Evolutionary conservation across 2,797 vertebrate genomes (phyloP).

Genomic region (Champsocephalus gunnari): DNA sequence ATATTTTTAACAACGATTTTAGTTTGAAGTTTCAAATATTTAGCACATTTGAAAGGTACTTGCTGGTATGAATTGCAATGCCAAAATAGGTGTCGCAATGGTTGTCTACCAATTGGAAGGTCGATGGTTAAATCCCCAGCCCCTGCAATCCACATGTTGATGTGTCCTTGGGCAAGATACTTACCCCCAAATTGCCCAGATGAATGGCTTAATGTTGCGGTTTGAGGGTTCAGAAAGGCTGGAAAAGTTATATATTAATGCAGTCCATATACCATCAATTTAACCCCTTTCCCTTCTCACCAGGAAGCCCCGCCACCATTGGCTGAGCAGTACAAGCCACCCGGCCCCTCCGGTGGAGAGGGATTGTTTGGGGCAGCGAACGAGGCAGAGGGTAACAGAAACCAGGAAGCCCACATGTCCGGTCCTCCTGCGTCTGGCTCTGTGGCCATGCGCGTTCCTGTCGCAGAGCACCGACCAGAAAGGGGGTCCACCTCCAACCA

Average conservation of each 20-base stretch:
- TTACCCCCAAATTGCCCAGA: no score
- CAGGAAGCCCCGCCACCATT: conserved; percentile 76
- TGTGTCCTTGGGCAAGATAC: no score
- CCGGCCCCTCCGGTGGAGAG: conserved; percentile 74
- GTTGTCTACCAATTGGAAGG: no score
- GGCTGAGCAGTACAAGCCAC: conserved; percentile 75
- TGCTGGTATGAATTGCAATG: not conserved
- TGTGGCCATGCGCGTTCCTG: conserved; percentile 66
- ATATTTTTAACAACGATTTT: not conserved
- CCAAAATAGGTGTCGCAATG: conserved; percentile 2
- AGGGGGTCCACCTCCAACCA: conserved; percentile 72
- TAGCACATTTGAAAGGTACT: conserved; percentile 9
- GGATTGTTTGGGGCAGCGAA: conserved; percentile 62
- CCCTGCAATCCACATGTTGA: no score
- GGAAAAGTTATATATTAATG: no score
- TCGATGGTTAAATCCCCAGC: no score
- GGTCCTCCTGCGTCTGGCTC: conserved; percentile 77
- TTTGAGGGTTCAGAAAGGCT: no score
- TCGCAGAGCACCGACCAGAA: conserved; percentile 61
- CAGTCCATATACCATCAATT: no score
- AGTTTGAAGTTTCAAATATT: conserved; percentile 4
- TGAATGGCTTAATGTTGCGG: no score
- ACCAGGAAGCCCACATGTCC: conserved; percentile 75
- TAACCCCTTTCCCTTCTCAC: conserved; percentile 39
- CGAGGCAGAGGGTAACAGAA: conserved; percentile 65